A percentile compares a stretch with the other conserved stretches of the same genome.
Evolutionary conservation across 1,140 invertebrate species (phyloP).

Genomic region (Eubasilissa regina): DNA sequence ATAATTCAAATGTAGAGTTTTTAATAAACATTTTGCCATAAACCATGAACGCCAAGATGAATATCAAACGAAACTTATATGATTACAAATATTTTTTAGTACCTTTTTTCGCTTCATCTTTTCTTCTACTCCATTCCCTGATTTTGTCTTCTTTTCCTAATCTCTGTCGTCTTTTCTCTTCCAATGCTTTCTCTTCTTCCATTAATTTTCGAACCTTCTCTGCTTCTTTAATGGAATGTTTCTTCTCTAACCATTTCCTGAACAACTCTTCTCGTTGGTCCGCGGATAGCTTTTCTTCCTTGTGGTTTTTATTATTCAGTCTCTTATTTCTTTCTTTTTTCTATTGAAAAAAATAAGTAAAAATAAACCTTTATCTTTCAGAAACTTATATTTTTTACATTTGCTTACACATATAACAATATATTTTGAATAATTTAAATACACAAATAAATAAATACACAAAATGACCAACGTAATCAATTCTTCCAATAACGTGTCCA

Average conservation of each 20-base stretch:
- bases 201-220: slow-evolving; percentile 18
- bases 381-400: too few species aligned
- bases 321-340: slow-evolving; percentile 25
- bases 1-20: too few species aligned
- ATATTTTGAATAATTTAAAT: too few species aligned
- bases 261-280: slow-evolving; percentile 31
- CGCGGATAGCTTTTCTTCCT: slow-evolving; percentile 5
- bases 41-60: too few species aligned
- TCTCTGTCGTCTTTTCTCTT: slow-evolving; percentile 64
- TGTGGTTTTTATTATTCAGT: slow-evolving; percentile 3
- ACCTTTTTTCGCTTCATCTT: slow-evolving; percentile 72
- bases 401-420: too few species aligned
- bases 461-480: too few species aligned
- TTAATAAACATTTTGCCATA: too few species aligned
- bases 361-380: too few species aligned
- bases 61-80: too few species aligned
- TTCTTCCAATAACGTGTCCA: too few species aligned
- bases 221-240: slow-evolving; percentile 28
- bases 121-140: slow-evolving; percentile 70
- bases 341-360: slow-evolving; percentile 1
- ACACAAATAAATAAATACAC: too few species aligned
- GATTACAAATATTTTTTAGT: slow-evolving; percentile 41
- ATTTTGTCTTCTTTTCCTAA: slow-evolving; percentile 70
- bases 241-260: slow-evolving; percentile 44
- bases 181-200: slow-evolving; percentile 53